Base-by-base conservation (phyloP, 1,140 invertebrate species). In the Conopomorpha cramerella region DNA sequence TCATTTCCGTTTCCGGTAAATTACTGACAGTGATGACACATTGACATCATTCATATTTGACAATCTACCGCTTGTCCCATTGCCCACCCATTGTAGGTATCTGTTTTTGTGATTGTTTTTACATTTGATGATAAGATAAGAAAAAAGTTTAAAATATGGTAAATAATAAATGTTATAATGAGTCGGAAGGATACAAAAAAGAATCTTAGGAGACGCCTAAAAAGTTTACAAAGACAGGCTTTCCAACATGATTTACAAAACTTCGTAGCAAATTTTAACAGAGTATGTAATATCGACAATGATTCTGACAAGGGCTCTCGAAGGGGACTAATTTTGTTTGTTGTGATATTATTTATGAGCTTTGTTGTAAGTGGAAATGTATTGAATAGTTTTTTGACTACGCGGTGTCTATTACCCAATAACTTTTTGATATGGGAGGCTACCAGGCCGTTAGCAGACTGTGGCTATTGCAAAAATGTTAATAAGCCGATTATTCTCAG, bases 341-440 rank as follows among this genome's bases (percentile, higher is more conserved):
- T 47, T 33, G 39, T 51, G 19, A 12, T 48, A 34, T 12, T 48
- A 33, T 55, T 61, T 43, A 39, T 63, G 45, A 43, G 49, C 26
- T 33, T 58, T 45, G 39, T 52, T 25, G 29, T 61, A 46, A 40
- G 52, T 28, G 37, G 46, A 25, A 51, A 37, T 31, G 45, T 45
- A 34, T 36, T 55, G 7, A 51, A 64, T 39, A 57, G 48, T 52
- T 38, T 80, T 33, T 45, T 81, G 36, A 80, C 80, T 30, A 80
- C 82, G 36, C 81, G 86, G 49, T 93, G 92, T 67, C 60, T 92
- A 32, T 49, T 95, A 48, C 85, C 86, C 40, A 92, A 90, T 65
- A 93, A 92, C 76, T 90, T 89, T 54, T 77, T 95, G 28, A 77
- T 92, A 17, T 92, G 89, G 87, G 92, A 95, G 74, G 87, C 89